Evolutionary conservation across 2,888 invertebrate species (phyloP).

Genomic region (Apeira syringaria): DNA sequence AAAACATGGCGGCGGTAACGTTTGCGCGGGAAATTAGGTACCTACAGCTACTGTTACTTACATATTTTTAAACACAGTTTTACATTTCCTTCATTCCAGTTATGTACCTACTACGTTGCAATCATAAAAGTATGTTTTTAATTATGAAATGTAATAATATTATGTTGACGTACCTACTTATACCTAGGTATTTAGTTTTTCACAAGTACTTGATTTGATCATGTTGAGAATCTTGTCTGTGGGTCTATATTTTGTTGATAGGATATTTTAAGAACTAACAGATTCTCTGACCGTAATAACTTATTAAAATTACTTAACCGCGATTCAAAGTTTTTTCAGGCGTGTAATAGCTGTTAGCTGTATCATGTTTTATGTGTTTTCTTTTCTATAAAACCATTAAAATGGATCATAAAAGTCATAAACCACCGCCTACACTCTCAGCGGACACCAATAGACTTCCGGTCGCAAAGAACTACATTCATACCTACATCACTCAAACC

Average conservation of each 20-base stretch:
- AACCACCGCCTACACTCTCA: slow-evolving; percentile 44
- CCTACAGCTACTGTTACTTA: slow-evolving; percentile 17
- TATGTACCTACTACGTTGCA: too few species aligned
- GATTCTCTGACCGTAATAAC: slow-evolving; percentile 4
- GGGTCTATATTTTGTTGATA: too few species aligned
- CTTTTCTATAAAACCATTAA: slow-evolving; percentile 21
- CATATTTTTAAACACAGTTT: slow-evolving; percentile 9
- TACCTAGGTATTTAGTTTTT: too few species aligned
- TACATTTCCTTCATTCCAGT: too few species aligned
- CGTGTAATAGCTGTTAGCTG: slow-evolving; percentile 5
- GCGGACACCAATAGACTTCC: slow-evolving; percentile 52
- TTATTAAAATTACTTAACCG: slow-evolving; percentile 14
- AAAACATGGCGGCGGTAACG: slow-evolving; percentile 38
- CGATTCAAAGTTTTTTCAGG: slow-evolving; percentile 29
- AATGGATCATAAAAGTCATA: slow-evolving; percentile 23
- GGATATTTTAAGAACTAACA: neutral
- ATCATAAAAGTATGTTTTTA: too few species aligned
- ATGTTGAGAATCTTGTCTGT: too few species aligned
- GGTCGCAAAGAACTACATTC: slow-evolving; percentile 45
- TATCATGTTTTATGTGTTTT: slow-evolving; percentile 18
- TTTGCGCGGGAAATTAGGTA: slow-evolving; percentile 16
- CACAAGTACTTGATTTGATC: too few species aligned
- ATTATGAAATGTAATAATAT: too few species aligned
- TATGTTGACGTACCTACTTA: too few species aligned
- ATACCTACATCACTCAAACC: slow-evolving; percentile 53